Conservation (phyloP, 2,113 vertebrate genomes). For the Trochalopteron elliotii region DNA sequence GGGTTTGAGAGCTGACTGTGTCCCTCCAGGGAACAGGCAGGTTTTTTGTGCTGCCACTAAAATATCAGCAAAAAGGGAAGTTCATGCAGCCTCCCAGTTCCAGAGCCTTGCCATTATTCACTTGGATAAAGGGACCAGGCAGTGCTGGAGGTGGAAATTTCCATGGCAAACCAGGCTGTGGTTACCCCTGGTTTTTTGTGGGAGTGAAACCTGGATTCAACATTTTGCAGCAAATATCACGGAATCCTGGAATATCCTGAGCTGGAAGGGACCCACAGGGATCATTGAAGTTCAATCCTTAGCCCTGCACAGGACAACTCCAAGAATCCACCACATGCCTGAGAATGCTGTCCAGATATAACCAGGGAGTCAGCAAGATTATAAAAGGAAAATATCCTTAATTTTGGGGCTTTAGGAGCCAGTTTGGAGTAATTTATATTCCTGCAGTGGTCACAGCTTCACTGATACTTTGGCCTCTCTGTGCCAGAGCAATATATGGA, state of each 20-base stretch:
- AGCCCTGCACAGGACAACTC: background rate
- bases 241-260: background rate
- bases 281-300: background rate
- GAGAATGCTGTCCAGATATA: background rate
- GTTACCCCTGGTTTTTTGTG: rapidly evolving
- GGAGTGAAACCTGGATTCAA: background rate
- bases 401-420: background rate
- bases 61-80: background rate
- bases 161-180: background rate
- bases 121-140: background rate
- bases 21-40: slow-evolving; percentile 22
- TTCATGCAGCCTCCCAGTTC: background rate
- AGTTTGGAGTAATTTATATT: background rate
- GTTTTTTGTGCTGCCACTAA: slow-evolving; percentile 14
- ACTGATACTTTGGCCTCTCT: background rate
- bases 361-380: background rate
- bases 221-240: background rate
- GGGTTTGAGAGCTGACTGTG: slow-evolving; percentile 1
- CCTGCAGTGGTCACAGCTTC: background rate
- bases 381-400: background rate
- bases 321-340: background rate
- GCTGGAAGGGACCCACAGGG: background rate
- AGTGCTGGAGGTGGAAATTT: background rate
- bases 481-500: background rate
- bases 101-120: background rate